A percentile compares a stretch with the other conserved stretches of the same genome.
Conservation (phyloP, 2,113 vertebrate species). For the Aleadryas rufinucha region DNA sequence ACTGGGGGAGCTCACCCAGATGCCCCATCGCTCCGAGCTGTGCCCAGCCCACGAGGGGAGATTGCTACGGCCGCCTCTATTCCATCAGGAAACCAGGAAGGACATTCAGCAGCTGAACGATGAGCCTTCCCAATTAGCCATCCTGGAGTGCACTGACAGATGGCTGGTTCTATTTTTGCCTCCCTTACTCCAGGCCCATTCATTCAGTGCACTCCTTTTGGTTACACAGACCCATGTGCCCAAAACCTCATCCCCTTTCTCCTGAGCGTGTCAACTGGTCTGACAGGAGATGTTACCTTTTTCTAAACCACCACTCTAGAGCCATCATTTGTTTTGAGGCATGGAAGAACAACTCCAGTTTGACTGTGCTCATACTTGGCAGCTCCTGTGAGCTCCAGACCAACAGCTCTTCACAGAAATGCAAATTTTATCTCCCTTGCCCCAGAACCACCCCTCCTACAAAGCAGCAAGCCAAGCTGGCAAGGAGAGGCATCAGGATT, state of each 20-base stretch:
- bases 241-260: not conserved
- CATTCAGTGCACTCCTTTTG: not conserved
- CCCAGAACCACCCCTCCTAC: not conserved
- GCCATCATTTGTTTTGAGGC: not conserved
- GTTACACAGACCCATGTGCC: not conserved
- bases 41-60: not conserved
- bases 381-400: not conserved
- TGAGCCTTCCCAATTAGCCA: slow-evolving; percentile 19
- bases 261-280: not conserved
- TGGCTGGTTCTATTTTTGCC: slow-evolving; percentile 27
- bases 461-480: not conserved
- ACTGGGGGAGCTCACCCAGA: not conserved
- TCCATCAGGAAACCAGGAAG: not conserved
- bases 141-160: not conserved
- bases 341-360: not conserved
- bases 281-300: not conserved
- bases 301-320: not conserved
- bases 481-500: not conserved
- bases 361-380: not conserved
- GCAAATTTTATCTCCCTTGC: not conserved
- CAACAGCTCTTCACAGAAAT: not conserved
- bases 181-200: slow-evolving; percentile 7
- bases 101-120: not conserved
- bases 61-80: not conserved
- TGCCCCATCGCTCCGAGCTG: accelerated